Evolutionary conservation across 2,113 vertebrate species (phyloP).

Genomic region (Odontesthes bonariensis): DNA sequence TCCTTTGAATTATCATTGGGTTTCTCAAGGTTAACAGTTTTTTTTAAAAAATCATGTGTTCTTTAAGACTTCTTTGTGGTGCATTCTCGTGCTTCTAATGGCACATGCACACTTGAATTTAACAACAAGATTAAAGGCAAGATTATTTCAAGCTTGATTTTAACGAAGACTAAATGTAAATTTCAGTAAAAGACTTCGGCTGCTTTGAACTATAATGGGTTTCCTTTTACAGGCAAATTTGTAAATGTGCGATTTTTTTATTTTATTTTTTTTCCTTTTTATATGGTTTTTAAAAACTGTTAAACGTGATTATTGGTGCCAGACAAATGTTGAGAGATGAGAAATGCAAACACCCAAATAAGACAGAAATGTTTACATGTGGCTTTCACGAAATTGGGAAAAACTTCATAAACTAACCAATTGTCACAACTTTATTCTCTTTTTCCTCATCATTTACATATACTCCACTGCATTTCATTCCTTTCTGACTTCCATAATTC

Average conservation of each 20-base stretch:
- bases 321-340: neutral
- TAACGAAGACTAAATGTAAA: neutral
- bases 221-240: neutral
- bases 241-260: too few relatives aligned
- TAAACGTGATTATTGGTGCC: neutral
- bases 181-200: neutral
- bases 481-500: neutral
- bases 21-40: neutral
- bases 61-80: neutral
- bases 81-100: neutral
- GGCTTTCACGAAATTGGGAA: slow-evolving; percentile 1
- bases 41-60: neutral
- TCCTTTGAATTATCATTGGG: neutral
- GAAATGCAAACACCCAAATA: slow-evolving; percentile 23
- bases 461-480: slow-evolving; percentile 11
- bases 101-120: neutral
- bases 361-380: slow-evolving; percentile 4
- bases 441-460: slow-evolving; percentile 36
- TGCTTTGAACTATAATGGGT: neutral
- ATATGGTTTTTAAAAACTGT: too few relatives aligned
- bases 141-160: neutral
- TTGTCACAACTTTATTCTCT: slow-evolving; percentile 35
- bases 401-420: slow-evolving; percentile 29
- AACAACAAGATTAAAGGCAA: neutral
- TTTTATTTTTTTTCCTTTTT: too few relatives aligned